phyloP scores from a whole-genome alignment of 1,140 invertebrate species.

The Psix sp. region DNA sequence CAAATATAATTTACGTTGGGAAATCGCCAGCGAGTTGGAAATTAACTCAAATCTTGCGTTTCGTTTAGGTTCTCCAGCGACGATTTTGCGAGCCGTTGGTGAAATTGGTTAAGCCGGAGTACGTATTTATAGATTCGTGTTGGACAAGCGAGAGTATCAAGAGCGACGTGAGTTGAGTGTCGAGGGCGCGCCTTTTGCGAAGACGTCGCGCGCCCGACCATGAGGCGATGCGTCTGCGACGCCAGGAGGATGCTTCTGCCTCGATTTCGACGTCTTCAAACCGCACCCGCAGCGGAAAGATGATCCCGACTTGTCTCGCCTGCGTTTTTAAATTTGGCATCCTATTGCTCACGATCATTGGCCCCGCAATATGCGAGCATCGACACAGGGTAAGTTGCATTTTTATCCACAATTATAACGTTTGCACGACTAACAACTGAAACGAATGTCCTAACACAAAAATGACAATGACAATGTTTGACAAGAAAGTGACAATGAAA shows the following conservation, averaged over 20 bases:
- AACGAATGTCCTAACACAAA: too few species aligned
- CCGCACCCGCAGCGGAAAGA: conserved; percentile 49
- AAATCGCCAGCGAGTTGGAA: conserved; percentile 1
- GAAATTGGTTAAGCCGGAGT: conserved; percentile 35
- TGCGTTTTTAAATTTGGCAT: conserved; percentile 48
- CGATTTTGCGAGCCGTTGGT: conserved; percentile 35
- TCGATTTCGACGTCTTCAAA: conserved; percentile 55
- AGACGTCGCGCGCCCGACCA: conserved; percentile 52
- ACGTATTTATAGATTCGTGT: conserved; percentile 55
- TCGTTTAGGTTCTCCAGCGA: conserved; percentile 45
- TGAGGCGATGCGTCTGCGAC: conserved; percentile 55
- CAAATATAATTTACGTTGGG: not conserved
- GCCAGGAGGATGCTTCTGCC: conserved; percentile 56
- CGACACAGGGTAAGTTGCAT: conserved; percentile 38
- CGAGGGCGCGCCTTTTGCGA: conserved; percentile 54
- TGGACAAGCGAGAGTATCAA: conserved; percentile 42
- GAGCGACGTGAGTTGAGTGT: conserved; percentile 29
- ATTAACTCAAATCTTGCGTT: conserved; percentile 15
- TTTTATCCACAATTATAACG: too few species aligned
- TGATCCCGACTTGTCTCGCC: conserved; percentile 44
- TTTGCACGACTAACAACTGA: too few species aligned
- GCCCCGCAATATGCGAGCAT: conserved; percentile 45
- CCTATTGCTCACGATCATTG: conserved; percentile 46
- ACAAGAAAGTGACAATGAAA: too few species aligned
- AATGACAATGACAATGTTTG: too few species aligned